Conservation (phyloP, 2,797 vertebrate genomes). For the Loriculus beryllinus region DNA sequence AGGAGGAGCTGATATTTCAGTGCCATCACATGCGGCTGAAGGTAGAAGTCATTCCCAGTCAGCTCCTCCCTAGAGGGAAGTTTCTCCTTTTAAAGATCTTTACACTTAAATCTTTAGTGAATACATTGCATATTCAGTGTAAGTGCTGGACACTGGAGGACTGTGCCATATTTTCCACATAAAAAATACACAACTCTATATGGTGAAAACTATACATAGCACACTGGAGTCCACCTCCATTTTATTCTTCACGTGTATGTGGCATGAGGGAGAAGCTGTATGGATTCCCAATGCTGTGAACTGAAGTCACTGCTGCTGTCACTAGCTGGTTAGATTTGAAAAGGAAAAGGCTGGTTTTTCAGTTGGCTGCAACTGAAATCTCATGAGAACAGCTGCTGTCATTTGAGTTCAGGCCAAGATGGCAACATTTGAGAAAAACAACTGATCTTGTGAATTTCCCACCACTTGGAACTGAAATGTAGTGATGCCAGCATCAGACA, state of each 20-base stretch:
- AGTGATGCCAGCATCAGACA: not conserved
- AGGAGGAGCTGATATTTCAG: not conserved
- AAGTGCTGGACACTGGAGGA: not conserved
- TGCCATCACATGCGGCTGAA: not conserved
- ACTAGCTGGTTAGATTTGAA: conserved; percentile 4
- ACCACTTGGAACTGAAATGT: conserved; percentile 35
- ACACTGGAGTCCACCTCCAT: not conserved
- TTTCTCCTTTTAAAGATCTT: not conserved
- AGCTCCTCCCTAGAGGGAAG: not conserved
- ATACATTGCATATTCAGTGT: not conserved
- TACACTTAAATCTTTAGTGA: not conserved
- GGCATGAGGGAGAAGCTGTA: not conserved
- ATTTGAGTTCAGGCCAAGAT: conserved; percentile 64
- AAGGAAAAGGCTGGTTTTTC: conserved; percentile 44
- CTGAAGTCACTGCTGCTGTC: conserved; percentile 6
- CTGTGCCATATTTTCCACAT: not conserved
- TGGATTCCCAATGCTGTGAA: not conserved
- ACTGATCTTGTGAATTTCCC: conserved; percentile 59
- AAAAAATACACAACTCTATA: not conserved
- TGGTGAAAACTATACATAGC: not conserved
- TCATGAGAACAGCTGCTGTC: conserved; percentile 65
- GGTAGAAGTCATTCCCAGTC: not conserved
- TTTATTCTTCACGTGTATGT: not conserved
- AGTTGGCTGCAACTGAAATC: conserved; percentile 47
- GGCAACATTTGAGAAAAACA: conserved; percentile 63